Percentiles rank a stretch among this genome's conserved stretches.
Evolutionary conservation across 2,888 invertebrate species (phyloP).

Genomic region (Deilephila porcellus): DNA sequence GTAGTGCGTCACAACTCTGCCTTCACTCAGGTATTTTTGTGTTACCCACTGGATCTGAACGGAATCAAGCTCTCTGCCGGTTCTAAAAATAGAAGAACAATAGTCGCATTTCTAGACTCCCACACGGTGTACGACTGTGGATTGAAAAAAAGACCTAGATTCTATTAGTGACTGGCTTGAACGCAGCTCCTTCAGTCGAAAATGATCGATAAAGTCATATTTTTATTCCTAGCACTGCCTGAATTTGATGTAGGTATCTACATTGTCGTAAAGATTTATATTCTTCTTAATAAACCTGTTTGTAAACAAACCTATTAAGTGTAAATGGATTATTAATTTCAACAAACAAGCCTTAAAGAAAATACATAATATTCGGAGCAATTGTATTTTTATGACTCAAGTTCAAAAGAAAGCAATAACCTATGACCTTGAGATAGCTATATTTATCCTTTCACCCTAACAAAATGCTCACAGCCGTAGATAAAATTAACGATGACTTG

Average conservation of each 20-base stretch:
- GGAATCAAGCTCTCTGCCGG: conserved; percentile 26
- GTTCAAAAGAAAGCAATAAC: background rate
- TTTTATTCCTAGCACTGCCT: background rate
- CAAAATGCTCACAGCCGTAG: too few relatives aligned
- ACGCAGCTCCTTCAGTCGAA: background rate
- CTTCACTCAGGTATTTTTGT: conserved; percentile 25
- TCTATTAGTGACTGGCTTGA: background rate
- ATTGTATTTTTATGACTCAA: background rate
- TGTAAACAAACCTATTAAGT: conserved; percentile 2
- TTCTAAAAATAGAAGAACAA: conserved; percentile 30
- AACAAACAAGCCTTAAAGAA: conserved; percentile 1
- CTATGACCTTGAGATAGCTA: background rate
- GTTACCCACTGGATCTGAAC: conserved; percentile 16
- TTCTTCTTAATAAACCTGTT: background rate
- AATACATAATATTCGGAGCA: background rate
- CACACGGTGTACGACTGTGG: conserved; percentile 16
- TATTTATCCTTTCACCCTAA: too few relatives aligned
- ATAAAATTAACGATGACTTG: too few relatives aligned
- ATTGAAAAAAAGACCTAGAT: conserved; percentile 22
- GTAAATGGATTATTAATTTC: background rate
- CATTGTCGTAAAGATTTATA: background rate
- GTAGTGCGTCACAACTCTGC: background rate
- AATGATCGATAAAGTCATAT: background rate
- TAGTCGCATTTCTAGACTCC: conserved; percentile 28
- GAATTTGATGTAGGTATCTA: background rate